Base-by-base conservation (phyloP, 2,113 vertebrate species). In the Paradoxurus hermaphroditus region DNA sequence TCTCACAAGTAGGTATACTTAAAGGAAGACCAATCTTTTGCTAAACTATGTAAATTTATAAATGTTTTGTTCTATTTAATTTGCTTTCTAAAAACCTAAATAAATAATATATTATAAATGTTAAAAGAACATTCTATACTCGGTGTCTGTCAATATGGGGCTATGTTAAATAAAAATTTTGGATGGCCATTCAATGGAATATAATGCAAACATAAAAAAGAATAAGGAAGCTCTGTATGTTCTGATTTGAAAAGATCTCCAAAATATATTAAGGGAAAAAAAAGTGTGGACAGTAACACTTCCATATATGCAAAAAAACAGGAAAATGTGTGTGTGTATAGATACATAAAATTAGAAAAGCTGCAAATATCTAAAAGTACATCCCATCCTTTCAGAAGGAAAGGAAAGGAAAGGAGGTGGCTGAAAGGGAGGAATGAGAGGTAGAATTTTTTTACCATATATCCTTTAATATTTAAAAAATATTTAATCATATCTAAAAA, bases 1-100 rank as follows among this genome's bases (percentile, higher is more conserved):
- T 94, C 62, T 70, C 34, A 36, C 49, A 93, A 87, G 34, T 10
- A 90, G 36, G 31, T 51, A 83, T 34, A 34, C 4, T 65, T 91
- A 15, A 85, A 86, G 34, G 49, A 44, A 39, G 15, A 73, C 25
- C 19, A 79, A 13, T 41, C 21, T 75, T 95, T 75, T 67, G 39
- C 36, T 91, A 70, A 94, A 94, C 3, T 87, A 19, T 87, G 49
- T 91, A 21, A 91, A 91, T 94, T 94, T 65, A 82, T 34, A 53
- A 56, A 51, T 36, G 49, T 95, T 92, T 90, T 93, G 27, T 65
- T 94, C 72, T 81, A 27, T 83, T 84, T 82, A 90, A 6, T 68
- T 53, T 89, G 56, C 3, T 91, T 91, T n/a, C 62, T 89, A 92
- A 95, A 97, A 96, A 51, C 34, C 82, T 51, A 85, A 91, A 91